These are phyloP conservation scores for Scaptomyza flava DNA, from an alignment of 2,888 invertebrate species.

Conservation along the genomic window DNA sequence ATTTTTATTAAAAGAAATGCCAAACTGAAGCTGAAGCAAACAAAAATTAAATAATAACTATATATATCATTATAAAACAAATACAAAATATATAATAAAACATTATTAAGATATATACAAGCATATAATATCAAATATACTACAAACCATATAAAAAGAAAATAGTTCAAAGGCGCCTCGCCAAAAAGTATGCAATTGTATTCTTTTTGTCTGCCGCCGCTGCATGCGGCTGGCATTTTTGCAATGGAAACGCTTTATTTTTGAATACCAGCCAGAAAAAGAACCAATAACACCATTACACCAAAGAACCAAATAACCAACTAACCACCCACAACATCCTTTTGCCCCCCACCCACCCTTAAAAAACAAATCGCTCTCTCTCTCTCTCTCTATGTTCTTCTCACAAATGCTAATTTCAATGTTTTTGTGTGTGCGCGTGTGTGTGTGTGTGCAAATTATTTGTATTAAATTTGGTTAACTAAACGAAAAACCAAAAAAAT, in stretches of 20 bases:
- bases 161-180: conserved; percentile 39
- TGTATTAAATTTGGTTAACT: conserved; percentile 82
- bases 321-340: conserved; percentile 21
- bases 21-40: conserved; percentile 59
- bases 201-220: conserved; percentile 55
- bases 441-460: conserved; percentile 58
- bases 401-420: conserved; percentile 73
- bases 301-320: conserved; percentile 24
- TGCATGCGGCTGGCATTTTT: conserved; percentile 51
- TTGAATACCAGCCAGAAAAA: conserved; percentile 47
- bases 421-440: conserved; percentile 69
- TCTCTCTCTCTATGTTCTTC: conserved; percentile 16
- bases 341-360: conserved; percentile 9
- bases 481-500: conserved; percentile 29
- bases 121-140: conserved; percentile 51
- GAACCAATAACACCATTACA: conserved; percentile 44
- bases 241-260: conserved; percentile 64
- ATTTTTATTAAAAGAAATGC: conserved; percentile 64
- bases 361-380: background rate
- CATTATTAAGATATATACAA: conserved; percentile 42
- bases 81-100: conserved; percentile 22
- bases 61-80: conserved; percentile 17
- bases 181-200: conserved; percentile 49
- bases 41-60: conserved; percentile 28
- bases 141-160: conserved; percentile 17